Percentiles rank a stretch among this genome's conserved stretches.
phyloP scores from a whole-genome alignment of 2,113 vertebrate species.

The Ovis canadensis region DNA sequence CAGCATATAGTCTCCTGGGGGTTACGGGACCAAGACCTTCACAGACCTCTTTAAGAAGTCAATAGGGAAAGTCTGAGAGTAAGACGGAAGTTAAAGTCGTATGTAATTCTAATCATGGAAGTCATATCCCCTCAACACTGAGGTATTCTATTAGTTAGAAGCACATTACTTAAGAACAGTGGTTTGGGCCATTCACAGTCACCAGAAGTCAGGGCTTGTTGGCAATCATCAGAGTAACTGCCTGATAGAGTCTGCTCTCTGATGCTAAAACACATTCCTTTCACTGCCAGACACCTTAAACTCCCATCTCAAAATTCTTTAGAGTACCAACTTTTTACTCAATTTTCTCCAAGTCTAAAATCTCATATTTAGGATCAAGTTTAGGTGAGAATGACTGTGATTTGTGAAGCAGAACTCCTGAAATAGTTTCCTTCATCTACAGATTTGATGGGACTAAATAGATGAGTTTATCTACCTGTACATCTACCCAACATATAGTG shows the following conservation, averaged over 20 bases:
- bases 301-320: background rate
- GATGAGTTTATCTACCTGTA: background rate
- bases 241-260: background rate
- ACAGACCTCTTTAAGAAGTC: background rate
- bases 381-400: too few species aligned
- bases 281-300: background rate
- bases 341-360: background rate
- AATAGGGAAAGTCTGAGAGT: background rate
- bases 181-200: background rate
- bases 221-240: background rate
- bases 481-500: accelerated
- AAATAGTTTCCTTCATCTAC: background rate
- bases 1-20: background rate
- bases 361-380: background rate
- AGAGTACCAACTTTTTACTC: background rate
- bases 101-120: background rate
- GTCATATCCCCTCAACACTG: background rate
- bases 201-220: background rate
- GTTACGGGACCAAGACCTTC: background rate
- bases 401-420: background rate
- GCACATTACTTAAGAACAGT: background rate
- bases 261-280: background rate
- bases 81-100: background rate
- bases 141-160: background rate
- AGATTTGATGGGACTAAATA: background rate